Percentiles rank a stretch among this genome's conserved stretches.
phyloP scores from a whole-genome alignment of 2,797 vertebrate species.

The Falco columbarius region DNA sequence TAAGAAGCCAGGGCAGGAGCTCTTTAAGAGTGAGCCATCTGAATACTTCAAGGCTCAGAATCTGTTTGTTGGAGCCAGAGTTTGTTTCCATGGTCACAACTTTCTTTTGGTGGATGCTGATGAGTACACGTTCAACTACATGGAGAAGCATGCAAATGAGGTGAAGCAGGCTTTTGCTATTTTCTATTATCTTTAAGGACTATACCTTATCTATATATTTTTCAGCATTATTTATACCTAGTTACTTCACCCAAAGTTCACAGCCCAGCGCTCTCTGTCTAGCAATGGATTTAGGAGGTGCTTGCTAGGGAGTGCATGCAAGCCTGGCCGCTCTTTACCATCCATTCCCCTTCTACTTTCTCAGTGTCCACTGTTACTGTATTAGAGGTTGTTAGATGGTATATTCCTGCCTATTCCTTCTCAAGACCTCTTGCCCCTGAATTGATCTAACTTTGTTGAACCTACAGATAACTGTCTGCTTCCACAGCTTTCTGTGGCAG shows the following conservation, averaged over 20 bases:
- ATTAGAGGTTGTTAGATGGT: neutral
- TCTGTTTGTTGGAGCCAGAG: constrained; percentile 85
- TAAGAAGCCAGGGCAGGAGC: constrained; percentile 88
- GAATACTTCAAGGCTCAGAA: constrained; percentile 85
- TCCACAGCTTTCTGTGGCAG: neutral
- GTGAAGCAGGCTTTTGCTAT: constrained; percentile 71
- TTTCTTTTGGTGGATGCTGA: constrained; percentile 88
- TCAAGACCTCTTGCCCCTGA: neutral
- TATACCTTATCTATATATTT: neutral
- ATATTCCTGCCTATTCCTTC: neutral
- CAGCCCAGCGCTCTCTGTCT: neutral
- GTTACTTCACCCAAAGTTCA: constrained; percentile 35
- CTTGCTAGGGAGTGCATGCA: neutral
- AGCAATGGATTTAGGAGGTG: neutral
- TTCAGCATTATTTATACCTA: constrained; percentile 34
- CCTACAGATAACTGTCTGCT: neutral
- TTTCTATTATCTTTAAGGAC: neutral
- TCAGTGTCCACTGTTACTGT: neutral
- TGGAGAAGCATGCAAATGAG: constrained; percentile 89
- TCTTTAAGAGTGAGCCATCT: constrained; percentile 86
- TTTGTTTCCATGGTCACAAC: constrained; percentile 82
- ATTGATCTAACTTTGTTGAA: neutral
- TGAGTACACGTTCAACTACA: constrained; percentile 89
- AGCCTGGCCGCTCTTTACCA: neutral
- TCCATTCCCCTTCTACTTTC: neutral